These are phyloP conservation scores for Stercorarius parasiticus DNA, from an alignment of 2,113 vertebrate genomes.

Conservation along the genomic window DNA sequence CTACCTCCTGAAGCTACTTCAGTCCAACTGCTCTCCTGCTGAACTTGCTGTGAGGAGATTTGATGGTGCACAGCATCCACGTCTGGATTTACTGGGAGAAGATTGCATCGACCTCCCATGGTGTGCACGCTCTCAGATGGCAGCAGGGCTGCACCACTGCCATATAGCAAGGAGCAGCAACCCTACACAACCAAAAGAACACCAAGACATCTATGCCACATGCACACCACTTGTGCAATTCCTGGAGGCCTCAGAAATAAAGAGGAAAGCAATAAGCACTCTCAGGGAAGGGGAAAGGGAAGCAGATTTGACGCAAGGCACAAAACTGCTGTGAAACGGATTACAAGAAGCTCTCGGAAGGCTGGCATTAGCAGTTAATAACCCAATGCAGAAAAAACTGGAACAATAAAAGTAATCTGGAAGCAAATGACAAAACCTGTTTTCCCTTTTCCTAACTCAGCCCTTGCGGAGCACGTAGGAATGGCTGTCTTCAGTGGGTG, in stretches of 20 bases:
- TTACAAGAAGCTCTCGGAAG: not conserved
- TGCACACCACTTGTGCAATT: not conserved
- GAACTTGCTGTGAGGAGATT: not conserved
- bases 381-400: not conserved
- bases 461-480: not conserved
- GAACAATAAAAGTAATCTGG: not conserved
- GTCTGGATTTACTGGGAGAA: not conserved
- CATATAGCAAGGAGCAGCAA: not conserved
- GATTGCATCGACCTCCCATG: not conserved
- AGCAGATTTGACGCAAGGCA: not conserved
- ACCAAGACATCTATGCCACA: not conserved
- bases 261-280: not conserved
- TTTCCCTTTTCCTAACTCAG: not conserved
- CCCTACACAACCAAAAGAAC: not conserved
- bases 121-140: fast-evolving
- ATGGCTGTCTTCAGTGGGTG: not conserved
- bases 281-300: not conserved
- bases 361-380: not conserved
- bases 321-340: not conserved
- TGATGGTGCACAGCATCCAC: not conserved
- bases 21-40: not conserved
- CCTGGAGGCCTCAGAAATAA: not conserved
- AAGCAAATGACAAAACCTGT: not conserved
- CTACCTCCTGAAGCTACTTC: not conserved
- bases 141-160: not conserved